These are phyloP conservation scores for Chlorops oryzae DNA, from an alignment of 1,140 invertebrate species.

Conservation along the genomic window DNA sequence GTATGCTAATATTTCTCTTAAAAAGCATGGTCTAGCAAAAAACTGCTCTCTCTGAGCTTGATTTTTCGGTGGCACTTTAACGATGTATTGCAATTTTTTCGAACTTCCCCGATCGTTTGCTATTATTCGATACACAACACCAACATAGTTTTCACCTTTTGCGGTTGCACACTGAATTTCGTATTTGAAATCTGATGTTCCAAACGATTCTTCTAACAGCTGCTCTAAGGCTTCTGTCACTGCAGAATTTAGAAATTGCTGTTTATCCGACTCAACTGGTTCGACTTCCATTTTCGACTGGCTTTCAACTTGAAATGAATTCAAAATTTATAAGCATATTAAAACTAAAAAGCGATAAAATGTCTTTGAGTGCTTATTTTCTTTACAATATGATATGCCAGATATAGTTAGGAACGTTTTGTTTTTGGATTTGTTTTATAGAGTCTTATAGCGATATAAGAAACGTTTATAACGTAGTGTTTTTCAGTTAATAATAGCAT, in stretches of 20 bases:
- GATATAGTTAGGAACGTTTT: too few species aligned
- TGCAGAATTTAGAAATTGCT: neutral
- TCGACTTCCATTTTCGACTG: too few species aligned
- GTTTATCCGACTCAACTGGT: too few species aligned
- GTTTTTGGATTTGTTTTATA: too few species aligned
- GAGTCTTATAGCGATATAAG: too few species aligned
- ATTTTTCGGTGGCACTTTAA: slow-evolving; percentile 39
- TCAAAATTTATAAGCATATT: too few species aligned
- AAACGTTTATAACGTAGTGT: too few species aligned
- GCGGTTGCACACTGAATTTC: slow-evolving; percentile 25
- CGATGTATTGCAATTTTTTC: slow-evolving; percentile 17
- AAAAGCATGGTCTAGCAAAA: slow-evolving; percentile 33
- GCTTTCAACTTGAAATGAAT: too few species aligned
- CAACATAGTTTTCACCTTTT: slow-evolving; percentile 47
- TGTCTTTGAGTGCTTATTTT: too few species aligned
- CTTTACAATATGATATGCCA: too few species aligned
- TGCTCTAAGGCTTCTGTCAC: neutral
- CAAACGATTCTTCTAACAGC: slow-evolving; percentile 46
- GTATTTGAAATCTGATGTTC: slow-evolving; percentile 32
- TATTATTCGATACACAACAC: slow-evolving; percentile 36
- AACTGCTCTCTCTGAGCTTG: slow-evolving; percentile 33
- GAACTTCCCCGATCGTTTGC: slow-evolving; percentile 8
- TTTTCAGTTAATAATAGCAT: too few species aligned
- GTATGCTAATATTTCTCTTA: slow-evolving; percentile 43
- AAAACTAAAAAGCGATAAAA: too few species aligned